Percentiles rank a stretch among this genome's conserved stretches.
Evolutionary conservation across 2,888 invertebrate genomes (phyloP).

Genomic region (Notocelia uddmanniana): DNA sequence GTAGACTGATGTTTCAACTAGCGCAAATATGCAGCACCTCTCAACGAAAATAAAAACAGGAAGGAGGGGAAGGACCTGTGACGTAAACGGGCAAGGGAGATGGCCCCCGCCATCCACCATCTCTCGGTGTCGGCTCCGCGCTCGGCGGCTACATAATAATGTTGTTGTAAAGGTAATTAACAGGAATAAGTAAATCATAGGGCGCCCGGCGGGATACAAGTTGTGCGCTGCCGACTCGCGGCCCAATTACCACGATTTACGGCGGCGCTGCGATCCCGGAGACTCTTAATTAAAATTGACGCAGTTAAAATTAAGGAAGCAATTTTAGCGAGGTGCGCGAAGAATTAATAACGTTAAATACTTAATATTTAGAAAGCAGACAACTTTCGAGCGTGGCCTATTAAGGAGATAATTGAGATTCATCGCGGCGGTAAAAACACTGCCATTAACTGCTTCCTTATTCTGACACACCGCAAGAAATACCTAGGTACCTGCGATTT

Average conservation of each 20-base stretch:
- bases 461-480: slow-evolving; percentile 5
- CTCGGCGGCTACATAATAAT: neutral
- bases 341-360: slow-evolving; percentile 35
- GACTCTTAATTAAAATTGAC: slow-evolving; percentile 36
- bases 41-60: neutral
- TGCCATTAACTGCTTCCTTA: slow-evolving; percentile 6
- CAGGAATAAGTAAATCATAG: slow-evolving; percentile 7
- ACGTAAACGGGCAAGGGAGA: too few relatives aligned
- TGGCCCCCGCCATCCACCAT: too few relatives aligned
- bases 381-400: slow-evolving; percentile 16
- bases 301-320: slow-evolving; percentile 38
- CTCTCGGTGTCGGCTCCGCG: neutral
- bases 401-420: slow-evolving; percentile 21
- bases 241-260: slow-evolving; percentile 36
- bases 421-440: slow-evolving; percentile 16
- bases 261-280: slow-evolving; percentile 22
- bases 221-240: neutral
- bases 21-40: neutral
- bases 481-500: neutral
- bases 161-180: slow-evolving; percentile 12
- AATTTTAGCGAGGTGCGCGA: slow-evolving; percentile 22
- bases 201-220: slow-evolving; percentile 3
- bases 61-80: neutral
- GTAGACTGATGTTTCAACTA: neutral
- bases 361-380: slow-evolving; percentile 23